Percentiles rank a stretch among this genome's conserved stretches.
These are phyloP conservation scores for Heliconius nattereri DNA, from an alignment of 1,140 invertebrate genomes.

Conservation along the genomic window DNA sequence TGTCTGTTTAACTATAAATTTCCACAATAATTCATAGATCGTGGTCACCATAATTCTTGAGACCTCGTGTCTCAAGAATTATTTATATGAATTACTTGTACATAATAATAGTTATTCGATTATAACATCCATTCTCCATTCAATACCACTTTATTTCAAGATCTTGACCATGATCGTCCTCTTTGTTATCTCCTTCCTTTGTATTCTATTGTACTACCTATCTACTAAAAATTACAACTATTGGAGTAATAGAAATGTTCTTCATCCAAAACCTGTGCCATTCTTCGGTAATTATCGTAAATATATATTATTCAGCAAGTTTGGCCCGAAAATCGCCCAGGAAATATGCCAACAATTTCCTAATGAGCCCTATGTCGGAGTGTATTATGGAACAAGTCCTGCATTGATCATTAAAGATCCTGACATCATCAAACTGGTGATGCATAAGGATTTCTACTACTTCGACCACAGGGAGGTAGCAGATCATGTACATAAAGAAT, in stretches of 20 bases:
- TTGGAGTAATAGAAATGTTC: slow-evolving; percentile 65
- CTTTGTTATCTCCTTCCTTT: not conserved
- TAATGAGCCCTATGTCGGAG: slow-evolving; percentile 66
- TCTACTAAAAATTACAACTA: slow-evolving; percentile 45
- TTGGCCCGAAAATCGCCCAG: slow-evolving; percentile 37
- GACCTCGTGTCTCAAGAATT: too few relatives aligned
- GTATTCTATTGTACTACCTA: not conserved
- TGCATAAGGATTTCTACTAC: slow-evolving; percentile 78
- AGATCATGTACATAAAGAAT: slow-evolving; percentile 73
- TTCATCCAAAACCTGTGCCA: slow-evolving; percentile 54
- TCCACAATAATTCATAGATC: not conserved
- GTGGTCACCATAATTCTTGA: not conserved
- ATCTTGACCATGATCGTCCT: not conserved
- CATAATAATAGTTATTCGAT: not conserved
- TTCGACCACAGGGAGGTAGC: slow-evolving; percentile 78
- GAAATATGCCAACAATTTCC: slow-evolving; percentile 54
- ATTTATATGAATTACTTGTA: not conserved
- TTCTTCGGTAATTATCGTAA: slow-evolving; percentile 72
- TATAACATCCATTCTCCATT: not conserved
- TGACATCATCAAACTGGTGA: slow-evolving; percentile 75
- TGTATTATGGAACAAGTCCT: slow-evolving; percentile 66
- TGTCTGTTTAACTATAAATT: not conserved
- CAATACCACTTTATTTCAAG: not conserved
- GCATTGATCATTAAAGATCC: slow-evolving; percentile 72
- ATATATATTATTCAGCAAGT: slow-evolving; percentile 53